These are phyloP conservation scores for Andrena hattorfiana DNA, from an alignment of 2,888 invertebrate genomes.

Conservation along the genomic window DNA sequence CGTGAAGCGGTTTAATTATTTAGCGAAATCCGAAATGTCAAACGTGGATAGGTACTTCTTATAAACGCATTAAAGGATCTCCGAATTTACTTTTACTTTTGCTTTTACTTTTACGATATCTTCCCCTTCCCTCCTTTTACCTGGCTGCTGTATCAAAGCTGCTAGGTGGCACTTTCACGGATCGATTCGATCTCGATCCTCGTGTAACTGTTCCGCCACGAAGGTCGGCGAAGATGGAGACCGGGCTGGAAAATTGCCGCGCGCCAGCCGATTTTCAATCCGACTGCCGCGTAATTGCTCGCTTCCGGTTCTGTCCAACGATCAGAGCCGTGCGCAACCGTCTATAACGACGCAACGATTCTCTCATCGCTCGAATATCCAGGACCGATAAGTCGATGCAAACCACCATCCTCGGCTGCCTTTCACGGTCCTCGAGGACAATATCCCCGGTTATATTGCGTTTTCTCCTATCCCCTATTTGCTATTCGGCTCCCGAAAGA, in stretches of 20 bases:
- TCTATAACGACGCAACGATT: constrained; percentile 59
- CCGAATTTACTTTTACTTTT: constrained; percentile 13
- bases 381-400: constrained; percentile 26
- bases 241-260: constrained; percentile 28
- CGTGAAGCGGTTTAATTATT: constrained; percentile 22
- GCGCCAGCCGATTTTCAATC: constrained; percentile 44
- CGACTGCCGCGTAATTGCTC: constrained; percentile 51
- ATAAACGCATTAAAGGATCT: background rate
- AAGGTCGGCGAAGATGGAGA: background rate
- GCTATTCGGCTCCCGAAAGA: background rate
- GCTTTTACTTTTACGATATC: constrained; percentile 1
- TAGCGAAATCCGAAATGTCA: constrained; percentile 34
- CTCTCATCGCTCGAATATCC: constrained; percentile 49
- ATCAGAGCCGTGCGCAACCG: constrained; percentile 54
- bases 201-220: background rate
- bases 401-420: constrained; percentile 6
- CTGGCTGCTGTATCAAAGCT: too few species aligned
- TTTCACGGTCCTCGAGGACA: constrained; percentile 17
- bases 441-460: background rate
- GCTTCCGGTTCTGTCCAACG: constrained; percentile 61
- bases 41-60: constrained; percentile 15
- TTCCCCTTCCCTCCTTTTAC: background rate
- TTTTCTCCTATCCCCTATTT: background rate
- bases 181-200: background rate
- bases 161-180: background rate